Percentiles rank a stretch among this genome's conserved stretches.
phyloP scores from a whole-genome alignment of 2,113 vertebrate genomes.

The Dipodomys ordii region DNA sequence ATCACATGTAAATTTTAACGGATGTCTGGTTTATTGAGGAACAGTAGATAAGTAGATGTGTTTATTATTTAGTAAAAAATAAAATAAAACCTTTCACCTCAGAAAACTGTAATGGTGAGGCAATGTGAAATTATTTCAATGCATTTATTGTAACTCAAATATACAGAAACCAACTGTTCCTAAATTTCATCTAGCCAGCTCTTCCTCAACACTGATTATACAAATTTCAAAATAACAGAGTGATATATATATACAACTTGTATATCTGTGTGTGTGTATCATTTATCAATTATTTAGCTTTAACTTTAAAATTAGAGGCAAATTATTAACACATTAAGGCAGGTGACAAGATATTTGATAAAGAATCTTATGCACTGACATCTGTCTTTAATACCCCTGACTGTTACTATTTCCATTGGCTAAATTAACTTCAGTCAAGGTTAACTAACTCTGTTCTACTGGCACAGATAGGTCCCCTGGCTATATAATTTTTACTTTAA shows the following conservation, averaged over 20 bases:
- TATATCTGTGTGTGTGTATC: background rate
- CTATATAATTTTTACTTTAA: conserved; percentile 64
- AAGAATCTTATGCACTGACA: conserved; percentile 6
- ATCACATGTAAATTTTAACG: conserved; percentile 14
- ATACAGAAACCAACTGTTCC: background rate
- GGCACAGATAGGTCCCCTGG: background rate
- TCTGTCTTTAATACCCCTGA: conserved; percentile 37
- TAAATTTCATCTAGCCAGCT: conserved; percentile 49
- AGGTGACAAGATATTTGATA: background rate
- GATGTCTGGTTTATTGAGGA: background rate
- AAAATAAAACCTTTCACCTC: background rate
- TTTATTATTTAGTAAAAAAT: conserved; percentile 8
- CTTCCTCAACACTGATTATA: background rate
- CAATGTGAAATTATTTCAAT: background rate
- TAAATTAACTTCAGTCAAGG: conserved; percentile 73
- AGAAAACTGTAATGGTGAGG: background rate
- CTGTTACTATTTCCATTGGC: conserved; percentile 53
- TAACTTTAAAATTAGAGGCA: background rate
- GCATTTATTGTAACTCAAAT: conserved; percentile 9
- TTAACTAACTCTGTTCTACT: conserved; percentile 70
- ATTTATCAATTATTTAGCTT: background rate
- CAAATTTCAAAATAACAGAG: background rate
- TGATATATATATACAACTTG: background rate
- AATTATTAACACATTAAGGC: conserved; percentile 34
- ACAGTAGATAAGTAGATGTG: background rate